phyloP scores from a whole-genome alignment of 1,140 invertebrate genomes.

The Bathynomus jamesi region DNA sequence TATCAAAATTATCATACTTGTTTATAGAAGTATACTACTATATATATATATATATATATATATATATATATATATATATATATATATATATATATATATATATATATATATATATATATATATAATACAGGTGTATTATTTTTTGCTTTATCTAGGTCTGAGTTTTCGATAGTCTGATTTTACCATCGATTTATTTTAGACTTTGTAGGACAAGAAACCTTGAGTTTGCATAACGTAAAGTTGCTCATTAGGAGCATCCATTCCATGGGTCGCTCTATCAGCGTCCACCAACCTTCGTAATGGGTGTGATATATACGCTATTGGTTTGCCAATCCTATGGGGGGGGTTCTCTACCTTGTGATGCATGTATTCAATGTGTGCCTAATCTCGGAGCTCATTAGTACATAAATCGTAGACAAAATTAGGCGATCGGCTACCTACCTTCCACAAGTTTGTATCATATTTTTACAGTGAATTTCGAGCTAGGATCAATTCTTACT shows the following conservation, averaged over 20 bases:
- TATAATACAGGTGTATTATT: neutral
- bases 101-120: conserved; percentile 12
- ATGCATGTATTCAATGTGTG: neutral
- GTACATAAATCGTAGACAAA: neutral
- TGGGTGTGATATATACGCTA: neutral
- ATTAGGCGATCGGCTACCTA: neutral
- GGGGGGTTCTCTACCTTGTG: neutral
- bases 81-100: conserved; percentile 11
- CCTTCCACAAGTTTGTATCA: neutral
- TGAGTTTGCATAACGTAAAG: no score
- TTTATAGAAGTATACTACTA: conserved; percentile 1
- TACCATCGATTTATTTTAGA: no score
- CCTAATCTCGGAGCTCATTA: neutral
- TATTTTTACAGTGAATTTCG: no score
- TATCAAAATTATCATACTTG: no score
- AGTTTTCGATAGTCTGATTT: no score
- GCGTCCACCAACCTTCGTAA: neutral
- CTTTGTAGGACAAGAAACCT: no score
- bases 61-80: conserved; percentile 12
- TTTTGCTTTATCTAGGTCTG: neutral
- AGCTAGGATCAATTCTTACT: neutral
- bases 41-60: conserved; percentile 13
- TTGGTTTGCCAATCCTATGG: neutral
- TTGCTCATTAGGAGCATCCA: neutral
- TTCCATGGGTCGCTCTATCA: neutral